Evolutionary conservation across 2,797 vertebrate genomes (phyloP), one percentile per base, ranked within the genome.

Genomic region (Sphenopsis melanotis): DNA sequence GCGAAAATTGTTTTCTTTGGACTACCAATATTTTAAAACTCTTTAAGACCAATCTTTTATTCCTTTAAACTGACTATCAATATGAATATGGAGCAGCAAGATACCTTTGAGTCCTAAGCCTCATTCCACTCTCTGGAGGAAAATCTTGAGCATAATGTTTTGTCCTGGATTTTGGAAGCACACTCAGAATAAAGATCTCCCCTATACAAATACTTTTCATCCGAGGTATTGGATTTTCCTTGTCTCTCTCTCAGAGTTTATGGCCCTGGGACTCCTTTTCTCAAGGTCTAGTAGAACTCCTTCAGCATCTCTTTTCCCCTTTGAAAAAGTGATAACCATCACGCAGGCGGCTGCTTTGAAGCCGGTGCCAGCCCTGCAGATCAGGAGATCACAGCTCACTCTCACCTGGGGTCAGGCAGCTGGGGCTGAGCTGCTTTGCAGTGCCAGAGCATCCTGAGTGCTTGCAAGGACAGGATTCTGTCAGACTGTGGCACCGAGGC

Each of bases 381-480:
- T 83, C 66, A 70, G 85, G 68, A 92, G 90, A 96, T 95, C 95
- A 93, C 76, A 93, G 94, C 90, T 6, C 65, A 41, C 80, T 84
- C 47, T 63, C 94, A 96, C 94, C 85, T n/a, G 85, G 87, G 93
- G 85, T 93, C 76, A 93, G 89, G 85, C 63, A 66, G 85, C 20
- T 22, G 3, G 32, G 27, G 60, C 66, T 24, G 64, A 89, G 89
- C 93, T 68, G 94, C 83, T 94, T 27, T 80, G 68, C 85, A 57
- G 60, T 5, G 53, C 74, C 94, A 23, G 29, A 90, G 85, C 84
- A 79, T 82, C 85, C 77, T 2, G 27, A 88, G 71, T 4, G 26
- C 60, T 82, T 56, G 80, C 85, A 60, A 46, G 81, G 60, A 10
- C n/a, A 27, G 89, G 50, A 42, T 90, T 82, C 89, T 74, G 1